Evolutionary conservation across 2,797 vertebrate species (phyloP), one percentile per base, ranked within the genome.

Genomic region (Eremophila alpestris): DNA sequence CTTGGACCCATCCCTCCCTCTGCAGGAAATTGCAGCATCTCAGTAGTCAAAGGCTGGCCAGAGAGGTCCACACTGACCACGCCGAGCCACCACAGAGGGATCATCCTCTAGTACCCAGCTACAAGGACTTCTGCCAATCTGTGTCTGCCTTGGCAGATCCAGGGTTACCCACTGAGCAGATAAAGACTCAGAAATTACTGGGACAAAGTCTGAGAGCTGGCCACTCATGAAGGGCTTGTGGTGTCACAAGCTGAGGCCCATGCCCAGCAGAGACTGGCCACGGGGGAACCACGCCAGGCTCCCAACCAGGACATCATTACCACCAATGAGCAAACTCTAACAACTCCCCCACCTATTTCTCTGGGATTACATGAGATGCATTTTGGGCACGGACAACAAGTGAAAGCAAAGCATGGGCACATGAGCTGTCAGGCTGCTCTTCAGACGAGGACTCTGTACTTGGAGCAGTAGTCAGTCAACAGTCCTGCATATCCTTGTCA

Each of bases 211-310:
- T 67, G 48, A 58, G 49, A 63, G 58, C 3, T 86, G 76, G 17
- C 26, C 8, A 10, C 55, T 27, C 34, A 10, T 0, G 1, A 55
- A 46, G 69, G 64, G 40, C 38, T 34, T 0, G 0, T 16, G 20
- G 40, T 55, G 45, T 5, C 51, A n/a, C 7, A 24, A 63, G 63
- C 19, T 1, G 1, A 87, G 54, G 29, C 73, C 26, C 60, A 13
- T 51, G 40, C 13, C 69, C 54, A 76, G 65, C 58, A 59, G 40
- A 81, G 29, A 41, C 13, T 16, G 41, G 64, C 20, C 5, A 13
- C 0, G 0, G 46, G 26, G 9, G 7, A n/a, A 38, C 22, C 69
- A 54, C 0, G 0, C 6, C 1, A 1, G 52, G 65, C 23, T 78
- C n/a, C 49, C 73, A 27, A 16, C 62, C 49, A 80, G 77, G 36